Percentiles rank a stretch among this genome's conserved stretches.
Evolutionary conservation across 2,888 invertebrate species (phyloP).

Genomic region (Pachydiplax longipennis): DNA sequence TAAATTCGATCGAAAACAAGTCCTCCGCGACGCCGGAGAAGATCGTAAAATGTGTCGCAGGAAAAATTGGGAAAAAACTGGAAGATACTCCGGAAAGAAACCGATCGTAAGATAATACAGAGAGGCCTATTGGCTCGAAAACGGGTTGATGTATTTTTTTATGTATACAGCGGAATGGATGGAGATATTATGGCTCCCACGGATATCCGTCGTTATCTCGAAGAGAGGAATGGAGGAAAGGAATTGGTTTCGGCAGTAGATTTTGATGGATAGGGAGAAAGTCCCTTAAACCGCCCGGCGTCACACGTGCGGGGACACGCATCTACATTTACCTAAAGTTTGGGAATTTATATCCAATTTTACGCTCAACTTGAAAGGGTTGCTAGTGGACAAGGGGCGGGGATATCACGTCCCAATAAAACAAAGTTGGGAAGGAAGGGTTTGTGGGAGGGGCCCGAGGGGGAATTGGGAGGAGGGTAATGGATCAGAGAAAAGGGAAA

Average conservation of each 20-base stretch:
- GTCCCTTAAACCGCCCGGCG: too few species aligned
- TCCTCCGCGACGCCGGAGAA: background rate
- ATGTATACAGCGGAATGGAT: background rate
- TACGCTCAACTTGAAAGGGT: slow-evolving; percentile 20
- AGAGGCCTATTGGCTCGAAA: background rate
- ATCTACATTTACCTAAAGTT: background rate
- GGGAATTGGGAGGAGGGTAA: background rate
- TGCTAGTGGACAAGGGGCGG: background rate
- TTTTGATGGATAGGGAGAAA: background rate
- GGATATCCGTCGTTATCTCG: background rate
- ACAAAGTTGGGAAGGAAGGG: background rate
- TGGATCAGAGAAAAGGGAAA: background rate
- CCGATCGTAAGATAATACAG: background rate
- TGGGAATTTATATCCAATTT: slow-evolving; percentile 36
- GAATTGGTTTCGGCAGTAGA: background rate
- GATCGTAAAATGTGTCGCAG: background rate
- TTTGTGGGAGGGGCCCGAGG: background rate
- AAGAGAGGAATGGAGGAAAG: background rate
- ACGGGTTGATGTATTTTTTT: background rate
- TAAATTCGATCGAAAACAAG: background rate
- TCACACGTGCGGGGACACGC: background rate
- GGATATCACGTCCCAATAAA: background rate
- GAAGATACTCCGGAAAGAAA: background rate
- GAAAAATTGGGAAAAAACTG: background rate
- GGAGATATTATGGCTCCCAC: background rate